Percentiles rank a stretch among this genome's conserved stretches.
phyloP scores from a whole-genome alignment of 1,140 invertebrate genomes.

The Caenorhabditis tropicalis region DNA sequence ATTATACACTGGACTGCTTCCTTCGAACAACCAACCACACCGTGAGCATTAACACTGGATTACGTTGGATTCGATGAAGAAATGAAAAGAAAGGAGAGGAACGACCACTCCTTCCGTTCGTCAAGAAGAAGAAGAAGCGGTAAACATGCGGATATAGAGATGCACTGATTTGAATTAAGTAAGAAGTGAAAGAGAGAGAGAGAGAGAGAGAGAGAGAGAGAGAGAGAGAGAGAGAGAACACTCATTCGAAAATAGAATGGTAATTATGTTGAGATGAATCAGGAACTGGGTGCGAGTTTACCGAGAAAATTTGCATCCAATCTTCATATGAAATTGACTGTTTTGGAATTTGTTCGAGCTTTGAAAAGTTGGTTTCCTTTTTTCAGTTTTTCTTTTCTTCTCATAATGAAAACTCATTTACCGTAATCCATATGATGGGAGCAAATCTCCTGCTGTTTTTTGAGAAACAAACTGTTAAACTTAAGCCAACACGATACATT shows the following conservation, averaged over 20 bases:
- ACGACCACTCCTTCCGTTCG: background rate
- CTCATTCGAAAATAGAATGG: slow-evolving; percentile 32
- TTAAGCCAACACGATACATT: too few relatives aligned
- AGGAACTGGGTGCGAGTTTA: background rate
- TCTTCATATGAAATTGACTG: background rate
- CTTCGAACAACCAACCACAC: background rate
- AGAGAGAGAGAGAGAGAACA: background rate
- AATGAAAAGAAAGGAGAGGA: background rate
- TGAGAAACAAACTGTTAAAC: too few relatives aligned
- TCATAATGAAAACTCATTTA: too few relatives aligned
- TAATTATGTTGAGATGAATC: slow-evolving; percentile 3
- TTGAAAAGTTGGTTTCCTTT: too few relatives aligned
- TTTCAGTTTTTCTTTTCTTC: too few relatives aligned
- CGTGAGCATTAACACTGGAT: slow-evolving; percentile 39
- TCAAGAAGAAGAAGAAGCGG: background rate
- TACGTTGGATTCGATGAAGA: background rate
- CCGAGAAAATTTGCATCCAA: background rate
- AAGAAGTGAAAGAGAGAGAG: background rate
- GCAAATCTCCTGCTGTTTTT: too few relatives aligned
- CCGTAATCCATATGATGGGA: too few relatives aligned
- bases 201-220: too few relatives aligned
- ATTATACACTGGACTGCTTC: background rate
- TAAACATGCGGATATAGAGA: slow-evolving; percentile 40
- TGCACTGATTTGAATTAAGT: slow-evolving; percentile 44
- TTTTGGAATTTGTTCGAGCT: background rate